Conservation (phyloP, 2,113 vertebrate genomes). For the Sminthopsis crassicaudata region DNA sequence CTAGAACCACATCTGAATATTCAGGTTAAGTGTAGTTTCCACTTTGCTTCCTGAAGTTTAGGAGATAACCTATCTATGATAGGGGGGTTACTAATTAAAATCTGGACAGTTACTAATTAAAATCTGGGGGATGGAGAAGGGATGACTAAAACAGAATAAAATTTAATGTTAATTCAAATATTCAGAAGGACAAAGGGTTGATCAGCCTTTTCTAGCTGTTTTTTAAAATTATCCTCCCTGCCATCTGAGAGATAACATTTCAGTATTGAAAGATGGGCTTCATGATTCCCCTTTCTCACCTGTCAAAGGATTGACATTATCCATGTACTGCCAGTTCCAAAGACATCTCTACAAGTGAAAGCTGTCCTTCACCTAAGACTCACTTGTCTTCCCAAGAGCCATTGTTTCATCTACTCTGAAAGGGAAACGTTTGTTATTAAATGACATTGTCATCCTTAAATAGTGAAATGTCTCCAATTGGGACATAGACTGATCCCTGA, state of each 20-base stretch:
- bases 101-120: slow-evolving; percentile 67
- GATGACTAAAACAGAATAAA: background rate
- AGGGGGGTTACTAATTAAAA: slow-evolving; percentile 63
- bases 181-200: background rate
- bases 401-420: background rate
- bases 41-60: slow-evolving; percentile 61
- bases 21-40: slow-evolving; percentile 62
- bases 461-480: background rate
- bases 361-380: slow-evolving; percentile 11
- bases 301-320: background rate
- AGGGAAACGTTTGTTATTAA: background rate
- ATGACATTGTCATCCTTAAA: background rate
- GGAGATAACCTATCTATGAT: slow-evolving; percentile 62
- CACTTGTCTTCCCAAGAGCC: background rate
- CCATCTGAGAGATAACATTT: background rate
- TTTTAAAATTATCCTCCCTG: slow-evolving; percentile 8
- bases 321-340: background rate
- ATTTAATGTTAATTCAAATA: background rate
- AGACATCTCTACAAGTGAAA: slow-evolving; percentile 7
- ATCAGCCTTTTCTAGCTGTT: background rate
- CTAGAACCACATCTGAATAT: slow-evolving; percentile 44
- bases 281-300: slow-evolving; percentile 3
- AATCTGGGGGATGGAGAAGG: background rate
- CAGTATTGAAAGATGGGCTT: background rate
- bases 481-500: background rate